Evolutionary conservation across 2,888 invertebrate genomes (phyloP), one percentile per base, ranked within the genome.

Genomic region (Ophion slaviceki): DNA sequence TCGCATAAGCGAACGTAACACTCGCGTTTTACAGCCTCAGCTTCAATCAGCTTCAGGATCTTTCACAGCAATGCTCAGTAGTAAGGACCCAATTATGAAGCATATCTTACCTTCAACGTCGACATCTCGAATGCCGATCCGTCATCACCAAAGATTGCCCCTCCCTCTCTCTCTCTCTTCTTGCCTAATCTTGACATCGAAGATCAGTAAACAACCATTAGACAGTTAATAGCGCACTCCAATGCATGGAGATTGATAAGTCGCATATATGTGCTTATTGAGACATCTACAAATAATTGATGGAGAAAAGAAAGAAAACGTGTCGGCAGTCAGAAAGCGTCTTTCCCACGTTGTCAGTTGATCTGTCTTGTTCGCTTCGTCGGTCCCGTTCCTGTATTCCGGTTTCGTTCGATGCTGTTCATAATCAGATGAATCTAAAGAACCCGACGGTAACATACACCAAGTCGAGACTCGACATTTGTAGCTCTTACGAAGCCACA

Each of bases 371-470:
- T 77, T 64, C 64, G 64, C 57, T 68, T 70, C 64, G 68, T 64
- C 36, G 74, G 82, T 72, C 75, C 75, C 40, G 64, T 80, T 75
- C 71, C 77, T 68, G 61, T 2, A 75, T 70, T 64, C 82, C 57
- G 82, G 68, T 78, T 66, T 76, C 53, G 36, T 75, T 64, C 88
- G 83, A 79, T 84, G 84, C 86, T 77, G 80, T 85, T 86, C 84
- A 88, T 90, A 91, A 91, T 92, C 91, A 86, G 88, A 88, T 82
- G 88, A 90, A 90, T 90, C 91, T 89, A 78, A 88, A 87, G 88
- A 90, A 91, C 87, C 88, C 82, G 72, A 82, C 80, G 85, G 88
- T 89, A 86, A 89, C 86, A 81, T 74, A 86, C 84, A 87, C 53
- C 83, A 85, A 86, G 86, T 87, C 87, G 40, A 11, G 40, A 11